phyloP scores from a whole-genome alignment of 2,888 invertebrate genomes.

The Bombyx huttoni region DNA sequence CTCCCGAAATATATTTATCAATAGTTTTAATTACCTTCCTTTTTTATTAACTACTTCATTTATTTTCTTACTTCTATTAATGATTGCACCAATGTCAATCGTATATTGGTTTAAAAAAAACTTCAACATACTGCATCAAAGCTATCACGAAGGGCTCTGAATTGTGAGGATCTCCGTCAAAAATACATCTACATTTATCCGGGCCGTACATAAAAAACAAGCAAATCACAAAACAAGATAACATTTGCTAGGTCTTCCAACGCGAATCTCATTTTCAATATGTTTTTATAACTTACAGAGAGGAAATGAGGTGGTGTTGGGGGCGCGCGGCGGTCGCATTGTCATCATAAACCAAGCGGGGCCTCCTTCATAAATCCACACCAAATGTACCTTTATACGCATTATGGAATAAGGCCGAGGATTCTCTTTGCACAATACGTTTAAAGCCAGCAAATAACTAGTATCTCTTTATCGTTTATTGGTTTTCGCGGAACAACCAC shows the following conservation, averaged over 20 bases:
- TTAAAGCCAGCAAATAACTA: constrained; percentile 50
- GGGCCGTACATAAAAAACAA: constrained; percentile 56
- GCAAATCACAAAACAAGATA: constrained; percentile 69
- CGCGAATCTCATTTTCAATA: constrained; percentile 72
- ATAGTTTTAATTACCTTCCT: too few relatives aligned
- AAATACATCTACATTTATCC: constrained; percentile 51
- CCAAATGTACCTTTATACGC: constrained; percentile 68
- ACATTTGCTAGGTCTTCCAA: constrained; percentile 58
- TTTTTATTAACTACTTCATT: background rate
- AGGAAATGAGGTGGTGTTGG: constrained; percentile 69
- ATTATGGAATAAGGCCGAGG: constrained; percentile 60
- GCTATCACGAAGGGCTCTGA: constrained; percentile 9
- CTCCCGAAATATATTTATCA: too few relatives aligned
- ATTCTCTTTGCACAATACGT: constrained; percentile 46
- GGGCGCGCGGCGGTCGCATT: constrained; percentile 53
- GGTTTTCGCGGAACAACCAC: constrained; percentile 11
- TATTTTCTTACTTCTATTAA: background rate
- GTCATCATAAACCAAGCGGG: constrained; percentile 68
- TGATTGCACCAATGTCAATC: background rate
- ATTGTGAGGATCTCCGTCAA: constrained; percentile 30
- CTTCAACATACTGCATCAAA: background rate
- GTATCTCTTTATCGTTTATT: constrained; percentile 29
- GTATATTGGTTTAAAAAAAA: background rate
- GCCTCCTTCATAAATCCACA: constrained; percentile 65
- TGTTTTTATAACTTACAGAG: constrained; percentile 71